phyloP scores from a whole-genome alignment of 1,140 invertebrate genomes.

The Ditylenchus dipsaci region DNA sequence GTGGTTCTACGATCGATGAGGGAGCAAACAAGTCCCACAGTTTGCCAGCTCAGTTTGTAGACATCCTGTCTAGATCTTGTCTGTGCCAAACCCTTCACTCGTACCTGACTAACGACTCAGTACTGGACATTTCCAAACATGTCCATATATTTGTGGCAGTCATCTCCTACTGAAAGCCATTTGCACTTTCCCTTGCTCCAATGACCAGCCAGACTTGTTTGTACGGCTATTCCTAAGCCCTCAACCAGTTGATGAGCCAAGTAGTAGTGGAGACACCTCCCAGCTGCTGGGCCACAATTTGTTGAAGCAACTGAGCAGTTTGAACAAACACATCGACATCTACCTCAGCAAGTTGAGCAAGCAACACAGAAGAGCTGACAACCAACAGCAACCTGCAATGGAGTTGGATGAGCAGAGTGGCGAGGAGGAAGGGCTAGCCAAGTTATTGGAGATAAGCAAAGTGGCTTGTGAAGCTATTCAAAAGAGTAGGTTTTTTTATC shows the following conservation, averaged over 20 bases:
- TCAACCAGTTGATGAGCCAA: not conserved
- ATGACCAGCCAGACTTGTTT: not conserved
- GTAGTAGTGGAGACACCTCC: not conserved
- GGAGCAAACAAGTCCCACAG: not conserved
- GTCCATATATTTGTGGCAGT: slow-evolving; percentile 22
- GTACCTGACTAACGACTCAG: slow-evolving; percentile 87
- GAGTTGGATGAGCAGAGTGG: not conserved
- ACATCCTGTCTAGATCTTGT: slow-evolving; percentile 70
- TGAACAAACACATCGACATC: slow-evolving; percentile 83
- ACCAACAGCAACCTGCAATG: slow-evolving; percentile 62
- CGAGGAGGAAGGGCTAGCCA: slow-evolving; percentile 64
- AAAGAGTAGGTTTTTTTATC: slow-evolving; percentile 10
- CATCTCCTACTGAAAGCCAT: slow-evolving; percentile 13
- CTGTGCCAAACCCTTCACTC: slow-evolving; percentile 80
- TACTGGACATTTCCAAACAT: slow-evolving; percentile 86
- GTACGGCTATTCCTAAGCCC: not conserved
- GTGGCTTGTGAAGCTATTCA: slow-evolving; percentile 19
- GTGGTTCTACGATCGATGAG: not conserved
- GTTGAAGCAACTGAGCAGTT: slow-evolving; percentile 67
- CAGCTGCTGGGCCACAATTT: not conserved
- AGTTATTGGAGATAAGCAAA: slow-evolving; percentile 8
- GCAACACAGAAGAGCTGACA: not conserved
- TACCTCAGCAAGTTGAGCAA: slow-evolving; percentile 67
- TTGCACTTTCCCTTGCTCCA: slow-evolving; percentile 8
- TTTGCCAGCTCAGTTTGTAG: slow-evolving; percentile 67